Evolutionary conservation across 2,888 invertebrate species (phyloP), one percentile per base, ranked within the genome.

Genomic region (Phortica okadai): DNA sequence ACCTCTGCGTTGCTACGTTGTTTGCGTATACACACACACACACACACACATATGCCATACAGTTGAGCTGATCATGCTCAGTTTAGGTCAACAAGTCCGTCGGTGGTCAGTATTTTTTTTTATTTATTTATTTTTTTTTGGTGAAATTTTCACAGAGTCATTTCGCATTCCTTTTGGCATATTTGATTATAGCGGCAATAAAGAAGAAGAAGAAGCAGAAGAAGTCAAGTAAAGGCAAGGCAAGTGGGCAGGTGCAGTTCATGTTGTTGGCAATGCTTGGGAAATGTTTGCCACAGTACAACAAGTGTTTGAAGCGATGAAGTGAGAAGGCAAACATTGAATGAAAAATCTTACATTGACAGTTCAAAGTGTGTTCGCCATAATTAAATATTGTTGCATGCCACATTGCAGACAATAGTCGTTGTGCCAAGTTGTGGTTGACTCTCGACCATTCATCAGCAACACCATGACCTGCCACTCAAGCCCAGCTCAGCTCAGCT

Each of bases 321-420:
- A 6, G 14, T 11, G 50, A 50, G 21, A 21, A 21, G 50, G 50
- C 14, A 6, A 8, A 1, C 50, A 3, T 8, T 50, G 8, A 50
- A 50, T n/a, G 59, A 59, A 59, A 21, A 10, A 59, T 59, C 16
- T 59, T 21, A 11, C 62, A 14, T 50, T 50, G 10, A 11, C 50
- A 50, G 50, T 50, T 50, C 62, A 62, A 21, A 59, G 59, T 59
- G 16, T 33, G 10, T 62, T 25, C 16, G 21, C 21, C 62, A 62
- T 62, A 62, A 62, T 62, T 62, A 62, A 62, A 62, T 62, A 62
- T 62, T 62, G 25, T 62, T 62, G 16, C 59, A 59, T 59, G 16
- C 25, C 59, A 21, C 59, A 59, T 16, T 1, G 21, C 25, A 16
- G 8, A 59, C 16, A 33, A 33, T 33, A 33, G 33, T 33, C 33